phyloP scores from a whole-genome alignment of 2,113 vertebrate species.

The Alouatta palliata region DNA sequence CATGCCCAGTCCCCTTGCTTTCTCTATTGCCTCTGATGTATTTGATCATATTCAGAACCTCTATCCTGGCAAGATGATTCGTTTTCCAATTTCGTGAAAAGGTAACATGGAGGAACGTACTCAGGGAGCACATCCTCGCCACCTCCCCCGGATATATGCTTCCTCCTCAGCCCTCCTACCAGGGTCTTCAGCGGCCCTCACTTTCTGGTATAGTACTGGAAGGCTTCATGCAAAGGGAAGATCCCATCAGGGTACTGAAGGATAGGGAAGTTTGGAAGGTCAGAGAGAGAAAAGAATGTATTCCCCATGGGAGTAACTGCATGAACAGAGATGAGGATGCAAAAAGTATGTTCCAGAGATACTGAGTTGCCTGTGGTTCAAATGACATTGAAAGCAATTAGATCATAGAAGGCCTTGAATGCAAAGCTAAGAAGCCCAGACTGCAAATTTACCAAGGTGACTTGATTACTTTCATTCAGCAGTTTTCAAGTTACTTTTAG shows the following conservation, averaged over 20 bases:
- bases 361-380: neutral
- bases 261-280: neutral
- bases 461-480: neutral
- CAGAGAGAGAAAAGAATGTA: neutral
- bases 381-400: neutral
- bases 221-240: neutral
- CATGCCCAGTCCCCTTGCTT: neutral
- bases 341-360: neutral
- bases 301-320: neutral
- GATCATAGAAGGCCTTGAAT: neutral
- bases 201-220: neutral
- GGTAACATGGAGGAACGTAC: neutral
- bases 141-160: neutral
- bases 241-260: neutral
- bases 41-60: neutral
- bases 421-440: neutral
- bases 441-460: neutral
- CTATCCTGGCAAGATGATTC: neutral
- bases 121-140: rapidly evolving
- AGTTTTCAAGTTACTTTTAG: neutral
- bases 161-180: neutral
- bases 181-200: neutral
- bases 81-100: neutral
- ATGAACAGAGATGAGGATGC: neutral
- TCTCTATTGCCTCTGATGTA: neutral